Conservation (phyloP, 2,113 vertebrate species). For the Crotalus tigris region DNA sequence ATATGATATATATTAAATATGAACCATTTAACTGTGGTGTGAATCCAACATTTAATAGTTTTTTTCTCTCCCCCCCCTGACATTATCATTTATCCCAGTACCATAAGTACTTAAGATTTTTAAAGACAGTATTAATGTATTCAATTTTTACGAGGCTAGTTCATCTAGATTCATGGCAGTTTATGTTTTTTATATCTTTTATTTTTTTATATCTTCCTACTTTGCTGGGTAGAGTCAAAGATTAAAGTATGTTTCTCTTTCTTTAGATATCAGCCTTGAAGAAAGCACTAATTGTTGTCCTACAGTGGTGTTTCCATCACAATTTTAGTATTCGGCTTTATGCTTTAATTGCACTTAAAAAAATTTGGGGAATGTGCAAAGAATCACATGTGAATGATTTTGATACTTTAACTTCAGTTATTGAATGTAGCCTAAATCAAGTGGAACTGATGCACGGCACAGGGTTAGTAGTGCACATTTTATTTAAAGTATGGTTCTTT, state of each 20-base stretch:
- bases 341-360: conserved; percentile 85
- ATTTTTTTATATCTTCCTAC: neutral
- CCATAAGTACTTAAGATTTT: neutral
- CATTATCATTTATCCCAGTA: neutral
- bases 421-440: conserved; percentile 84
- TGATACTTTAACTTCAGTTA: conserved; percentile 73
- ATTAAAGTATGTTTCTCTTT: conserved; percentile 6
- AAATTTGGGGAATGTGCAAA: conserved; percentile 80
- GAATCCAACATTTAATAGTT: neutral
- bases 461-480: conserved; percentile 74
- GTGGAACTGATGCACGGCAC: conserved; percentile 83
- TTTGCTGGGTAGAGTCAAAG: neutral
- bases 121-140: neutral
- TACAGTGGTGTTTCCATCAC: conserved; percentile 91
- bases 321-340: conserved; percentile 93
- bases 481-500: neutral
- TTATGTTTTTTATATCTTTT: neutral
- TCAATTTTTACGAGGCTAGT: neutral
- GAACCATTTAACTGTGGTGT: neutral
- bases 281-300: conserved; percentile 75
- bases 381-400: conserved; percentile 60
- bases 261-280: conserved; percentile 72
- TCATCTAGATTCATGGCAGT: neutral
- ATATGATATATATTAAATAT: neutral
- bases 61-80: neutral